Conservation (phyloP, 1,140 invertebrate species). For the Tribolium castaneum region DNA sequence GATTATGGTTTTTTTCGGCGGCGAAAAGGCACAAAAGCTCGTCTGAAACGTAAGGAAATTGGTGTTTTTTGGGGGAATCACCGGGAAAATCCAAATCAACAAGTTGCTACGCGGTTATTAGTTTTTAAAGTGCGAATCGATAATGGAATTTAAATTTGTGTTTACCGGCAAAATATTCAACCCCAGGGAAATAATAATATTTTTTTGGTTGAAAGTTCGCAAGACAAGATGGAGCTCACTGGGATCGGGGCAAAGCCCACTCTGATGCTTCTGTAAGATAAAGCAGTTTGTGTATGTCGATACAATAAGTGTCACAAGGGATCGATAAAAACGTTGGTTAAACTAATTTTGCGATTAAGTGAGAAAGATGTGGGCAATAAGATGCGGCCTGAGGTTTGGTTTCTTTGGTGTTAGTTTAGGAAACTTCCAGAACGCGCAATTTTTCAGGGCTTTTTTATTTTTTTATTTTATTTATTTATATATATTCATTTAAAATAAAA, state of each 20-base stretch:
- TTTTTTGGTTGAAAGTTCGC: too few species aligned
- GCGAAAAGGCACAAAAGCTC: not conserved
- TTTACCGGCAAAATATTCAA: too few species aligned
- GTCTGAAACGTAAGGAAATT: not conserved
- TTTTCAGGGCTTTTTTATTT: too few species aligned
- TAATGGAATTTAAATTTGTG: not conserved
- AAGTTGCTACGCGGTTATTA: not conserved
- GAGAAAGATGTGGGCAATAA: not conserved
- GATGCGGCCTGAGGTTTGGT: not conserved
- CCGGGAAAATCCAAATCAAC: not conserved
- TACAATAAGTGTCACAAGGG: conserved; percentile 19
- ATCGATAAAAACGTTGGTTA: conserved; percentile 7
- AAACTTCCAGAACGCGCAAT: too few species aligned
- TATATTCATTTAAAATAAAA: too few species aligned
- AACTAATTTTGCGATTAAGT: conserved; percentile 12
- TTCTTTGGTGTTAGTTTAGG: not conserved
- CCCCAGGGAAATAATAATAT: too few species aligned
- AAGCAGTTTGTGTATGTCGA: too few species aligned
- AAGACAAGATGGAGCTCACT: too few species aligned
- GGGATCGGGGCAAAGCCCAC: too few species aligned
- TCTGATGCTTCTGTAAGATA: too few species aligned
- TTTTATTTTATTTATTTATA: too few species aligned
- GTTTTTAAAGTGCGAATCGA: not conserved
- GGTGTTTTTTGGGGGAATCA: not conserved
- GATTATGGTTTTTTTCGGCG: conserved; percentile 1